phyloP scores from a whole-genome alignment of 2,113 vertebrate genomes.

The Bos taurus region ARS-UCD2.0 NC_037342.1:24969501-24970000 shows the following conservation, averaged over 20 bases:
- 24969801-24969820: neutral
- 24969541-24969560: neutral
- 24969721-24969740: neutral
- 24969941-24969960: neutral
- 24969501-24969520: neutral
- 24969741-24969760: neutral
- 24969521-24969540: neutral
- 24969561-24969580: neutral
- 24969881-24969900: neutral
- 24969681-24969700: neutral
- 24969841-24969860: neutral
- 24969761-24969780: neutral
- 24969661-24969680: neutral
- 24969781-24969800: neutral
- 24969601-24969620: neutral
- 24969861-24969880: neutral
- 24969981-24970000: neutral
- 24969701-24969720: neutral
- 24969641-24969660: neutral
- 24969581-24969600: rapidly evolving
- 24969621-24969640: neutral
- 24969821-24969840: neutral
- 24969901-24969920: no score
- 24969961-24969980: neutral
- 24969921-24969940: neutral